Evolutionary conservation across 2,113 vertebrate genomes (phyloP), one percentile per base, ranked within the genome.

Genomic region (Chinchilla lanigera): DNA sequence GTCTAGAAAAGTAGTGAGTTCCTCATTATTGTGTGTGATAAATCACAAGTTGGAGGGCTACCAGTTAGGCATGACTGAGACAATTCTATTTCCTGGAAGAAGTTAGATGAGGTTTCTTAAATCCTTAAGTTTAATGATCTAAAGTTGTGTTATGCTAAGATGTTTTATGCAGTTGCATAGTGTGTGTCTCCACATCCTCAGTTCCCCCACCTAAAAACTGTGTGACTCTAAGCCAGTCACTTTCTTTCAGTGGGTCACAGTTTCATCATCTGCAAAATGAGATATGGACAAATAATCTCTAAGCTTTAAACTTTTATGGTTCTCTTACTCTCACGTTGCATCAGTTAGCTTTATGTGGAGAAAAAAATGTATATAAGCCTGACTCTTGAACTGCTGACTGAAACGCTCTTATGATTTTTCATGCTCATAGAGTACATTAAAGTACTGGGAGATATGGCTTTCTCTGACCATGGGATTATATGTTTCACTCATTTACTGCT

Each of bases 381-480:
- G 47, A 92, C 77, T 96, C 90, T 85, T 94, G 88, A 97, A 82
- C 85, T 96, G 85, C 90, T 97, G 95, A 92, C 87, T 83, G 47
- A 95, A 96, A 97, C 60, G 67, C 60, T 94, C 95, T 80, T 73
- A 86, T 81, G 58, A 88, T 67, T 94, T 85, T 77, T 90, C 65
- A 90, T 67, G 47, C 75, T 60, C 88, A 56, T 80, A 95, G 97
- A 96, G 52, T 75, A 89, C 58, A 88, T 95, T 96, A 95, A 94
- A 94, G 63, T 90, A 38, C 52, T 83, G 44, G 60, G 30, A 91
- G 50, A 94, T 95, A 94, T 26, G 17, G 4, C 20, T 85, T 95
- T 89, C 65, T 96, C 71, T 92, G 97, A 83, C 85, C 71, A 50
- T 44, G 5, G 35, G 38, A 93, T 73, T 94, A 83, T 44, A 92